phyloP scores from a whole-genome alignment of 2,113 vertebrate species.

The Polyodon spathula region DNA sequence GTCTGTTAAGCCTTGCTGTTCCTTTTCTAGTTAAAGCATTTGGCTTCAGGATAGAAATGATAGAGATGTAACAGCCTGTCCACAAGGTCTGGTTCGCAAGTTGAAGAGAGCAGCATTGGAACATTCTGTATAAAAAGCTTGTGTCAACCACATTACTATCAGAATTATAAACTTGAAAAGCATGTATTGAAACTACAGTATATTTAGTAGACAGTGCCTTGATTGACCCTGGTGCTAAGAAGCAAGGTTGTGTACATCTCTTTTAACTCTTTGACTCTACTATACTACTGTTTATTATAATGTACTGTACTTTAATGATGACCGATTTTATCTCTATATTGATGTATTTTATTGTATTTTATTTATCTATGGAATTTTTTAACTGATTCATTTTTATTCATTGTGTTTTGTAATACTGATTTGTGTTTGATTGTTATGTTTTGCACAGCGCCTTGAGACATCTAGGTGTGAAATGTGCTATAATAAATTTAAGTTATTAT shows the following conservation, averaged over 20 bases:
- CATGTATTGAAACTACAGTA: neutral
- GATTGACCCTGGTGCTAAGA: neutral
- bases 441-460: no score
- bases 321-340: no score
- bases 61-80: neutral
- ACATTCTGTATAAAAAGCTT: conserved; percentile 28
- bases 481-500: no score
- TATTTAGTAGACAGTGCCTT: neutral
- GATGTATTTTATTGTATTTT: no score
- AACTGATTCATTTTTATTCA: no score
- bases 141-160: neutral
- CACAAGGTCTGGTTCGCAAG: neutral
- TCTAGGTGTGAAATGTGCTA: no score
- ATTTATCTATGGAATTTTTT: no score
- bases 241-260: neutral
- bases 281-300: no score
- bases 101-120: conserved; percentile 19
- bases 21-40: neutral
- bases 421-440: no score
- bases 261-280: no score
- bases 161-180: neutral
- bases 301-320: no score
- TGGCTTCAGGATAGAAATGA: neutral
- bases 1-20: neutral
- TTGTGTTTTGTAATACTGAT: no score